Evolutionary conservation across 37 sponge, comb jelly and placozoan genomes (phyloP).

Genomic region (Eunapius fragilis): DNA sequence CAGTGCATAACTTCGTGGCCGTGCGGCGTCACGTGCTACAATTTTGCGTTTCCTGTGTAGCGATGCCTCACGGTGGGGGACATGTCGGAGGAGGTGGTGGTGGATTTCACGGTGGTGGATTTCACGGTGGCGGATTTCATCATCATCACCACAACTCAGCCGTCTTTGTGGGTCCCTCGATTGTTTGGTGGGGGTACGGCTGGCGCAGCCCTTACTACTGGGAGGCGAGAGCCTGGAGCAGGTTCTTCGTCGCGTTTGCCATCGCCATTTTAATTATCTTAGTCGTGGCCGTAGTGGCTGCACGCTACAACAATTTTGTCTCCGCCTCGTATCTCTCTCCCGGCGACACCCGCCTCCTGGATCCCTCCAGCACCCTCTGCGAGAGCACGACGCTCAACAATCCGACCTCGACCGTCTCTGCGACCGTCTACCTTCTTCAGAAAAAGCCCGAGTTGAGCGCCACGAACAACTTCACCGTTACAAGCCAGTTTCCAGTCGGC

Average conservation of each 20-base stretch:
- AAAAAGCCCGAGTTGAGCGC: constrained; percentile 20
- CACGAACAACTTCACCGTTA: background rate
- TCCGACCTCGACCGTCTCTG: background rate
- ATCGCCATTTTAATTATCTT: background rate
- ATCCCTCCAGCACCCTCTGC: constrained; percentile 31
- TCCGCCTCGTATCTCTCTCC: constrained; percentile 11
- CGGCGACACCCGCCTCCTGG: constrained; percentile 24
- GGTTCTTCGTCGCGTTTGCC: background rate
- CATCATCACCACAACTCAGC: background rate
- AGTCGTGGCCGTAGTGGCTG: background rate
- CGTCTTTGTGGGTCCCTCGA: background rate
- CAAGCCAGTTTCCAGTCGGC: background rate
- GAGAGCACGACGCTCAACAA: background rate
- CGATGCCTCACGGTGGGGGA: background rate
- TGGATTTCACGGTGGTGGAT: background rate
- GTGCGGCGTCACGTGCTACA: too few species aligned
- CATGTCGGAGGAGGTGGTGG: background rate
- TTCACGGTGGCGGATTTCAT: background rate
- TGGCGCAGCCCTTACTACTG: background rate
- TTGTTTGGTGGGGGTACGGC: background rate
- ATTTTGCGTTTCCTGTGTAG: too few species aligned
- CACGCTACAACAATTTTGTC: constrained; percentile 1
- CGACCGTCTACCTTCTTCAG: constrained; percentile 18
- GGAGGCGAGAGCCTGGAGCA: background rate
- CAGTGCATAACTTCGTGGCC: too few species aligned